phyloP scores from a whole-genome alignment of 2,797 vertebrate genomes.

The Ptychadena robeensis region DNA sequence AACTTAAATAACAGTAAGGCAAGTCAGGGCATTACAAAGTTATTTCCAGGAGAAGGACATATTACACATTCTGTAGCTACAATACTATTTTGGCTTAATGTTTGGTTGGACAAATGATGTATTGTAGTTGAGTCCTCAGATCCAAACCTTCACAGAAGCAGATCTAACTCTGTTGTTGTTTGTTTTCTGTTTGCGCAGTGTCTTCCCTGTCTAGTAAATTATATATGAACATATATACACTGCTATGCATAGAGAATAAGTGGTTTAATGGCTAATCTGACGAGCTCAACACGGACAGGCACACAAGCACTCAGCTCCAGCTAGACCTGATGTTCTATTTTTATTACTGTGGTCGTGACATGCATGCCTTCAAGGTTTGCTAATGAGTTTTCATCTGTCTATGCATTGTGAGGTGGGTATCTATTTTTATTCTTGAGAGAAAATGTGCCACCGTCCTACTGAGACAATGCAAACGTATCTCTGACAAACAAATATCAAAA shows the following conservation, averaged over 20 bases:
- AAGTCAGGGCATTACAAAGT: not conserved
- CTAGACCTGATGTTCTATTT: not conserved
- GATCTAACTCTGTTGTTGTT: not conserved
- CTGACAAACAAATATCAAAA: constrained; percentile 26
- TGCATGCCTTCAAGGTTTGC: constrained; percentile 9
- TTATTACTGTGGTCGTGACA: constrained; percentile 18
- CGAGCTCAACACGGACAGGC: not conserved
- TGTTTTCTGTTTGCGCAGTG: not conserved
- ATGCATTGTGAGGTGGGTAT: constrained; percentile 19
- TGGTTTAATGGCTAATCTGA: constrained; percentile 13
- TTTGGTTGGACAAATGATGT: not conserved
- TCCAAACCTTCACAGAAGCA: not conserved
- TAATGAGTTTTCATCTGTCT: constrained; percentile 34
- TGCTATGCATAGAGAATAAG: not conserved
- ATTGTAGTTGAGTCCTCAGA: not conserved
- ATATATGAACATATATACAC: constrained; percentile 20
- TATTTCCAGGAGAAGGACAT: not conserved
- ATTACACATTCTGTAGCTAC: not conserved
- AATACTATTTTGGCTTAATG: not conserved
- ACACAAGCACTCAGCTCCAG: constrained; percentile 22
- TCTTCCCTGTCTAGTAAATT: constrained; percentile 29
- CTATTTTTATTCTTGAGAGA: constrained; percentile 39
- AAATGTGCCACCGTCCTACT: constrained; percentile 8
- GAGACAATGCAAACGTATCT: not conserved
- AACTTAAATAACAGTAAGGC: not conserved